Evolutionary conservation across 2,113 vertebrate genomes (phyloP).

Genomic region (Todiramphus saurophagus): DNA sequence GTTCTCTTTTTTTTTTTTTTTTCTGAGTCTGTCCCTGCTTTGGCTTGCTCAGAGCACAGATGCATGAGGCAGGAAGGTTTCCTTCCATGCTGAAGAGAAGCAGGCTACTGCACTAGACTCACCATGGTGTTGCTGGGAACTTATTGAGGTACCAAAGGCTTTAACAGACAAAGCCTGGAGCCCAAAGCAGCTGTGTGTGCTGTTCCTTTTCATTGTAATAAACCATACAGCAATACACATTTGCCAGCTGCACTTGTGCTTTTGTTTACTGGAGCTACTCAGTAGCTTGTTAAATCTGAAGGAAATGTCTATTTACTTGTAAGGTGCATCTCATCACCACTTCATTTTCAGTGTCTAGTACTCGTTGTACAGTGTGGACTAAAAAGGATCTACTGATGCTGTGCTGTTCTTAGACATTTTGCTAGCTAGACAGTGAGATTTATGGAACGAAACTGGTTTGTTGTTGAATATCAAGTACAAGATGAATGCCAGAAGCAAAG

Average conservation of each 20-base stretch:
- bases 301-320: neutral
- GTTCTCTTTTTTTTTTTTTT: neutral
- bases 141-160: neutral
- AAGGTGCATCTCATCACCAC: neutral
- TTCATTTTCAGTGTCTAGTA: neutral
- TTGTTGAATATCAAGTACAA: neutral
- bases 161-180: neutral
- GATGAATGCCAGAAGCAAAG: neutral
- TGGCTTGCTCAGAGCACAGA: conserved; percentile 26
- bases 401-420: neutral
- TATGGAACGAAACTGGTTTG: neutral
- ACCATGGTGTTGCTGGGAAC: neutral
- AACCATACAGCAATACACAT: neutral
- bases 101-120: neutral
- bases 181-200: neutral
- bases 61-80: neutral
- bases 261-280: neutral
- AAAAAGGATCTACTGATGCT: neutral
- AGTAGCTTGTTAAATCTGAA: neutral
- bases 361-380: neutral
- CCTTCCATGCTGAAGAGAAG: neutral
- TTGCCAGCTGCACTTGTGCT: neutral
- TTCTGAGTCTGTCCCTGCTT: neutral
- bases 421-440: neutral
- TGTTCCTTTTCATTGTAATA: neutral